A percentile compares a stretch with the other conserved stretches of the same genome.
Evolutionary conservation across 2,888 invertebrate species (phyloP).

Genomic region (Rhingia rostrata): DNA sequence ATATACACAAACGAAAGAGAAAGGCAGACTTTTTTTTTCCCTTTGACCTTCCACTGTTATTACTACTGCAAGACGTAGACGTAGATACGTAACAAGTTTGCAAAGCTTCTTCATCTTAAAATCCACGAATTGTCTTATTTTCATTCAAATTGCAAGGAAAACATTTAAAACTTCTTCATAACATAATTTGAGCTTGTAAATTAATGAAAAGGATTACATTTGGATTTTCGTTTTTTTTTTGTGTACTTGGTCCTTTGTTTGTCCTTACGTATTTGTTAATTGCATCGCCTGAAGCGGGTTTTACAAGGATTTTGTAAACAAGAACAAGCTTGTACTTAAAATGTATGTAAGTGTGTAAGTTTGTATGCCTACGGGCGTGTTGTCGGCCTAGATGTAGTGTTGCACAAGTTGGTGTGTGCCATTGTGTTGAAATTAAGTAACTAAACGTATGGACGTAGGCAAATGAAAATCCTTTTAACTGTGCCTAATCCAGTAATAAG

Average conservation of each 20-base stretch:
- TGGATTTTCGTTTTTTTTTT: not conserved
- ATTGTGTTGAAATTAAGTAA: too few species aligned
- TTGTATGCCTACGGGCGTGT: too few species aligned
- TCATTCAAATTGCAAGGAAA: conserved; percentile 39
- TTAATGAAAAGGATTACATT: conserved; percentile 57
- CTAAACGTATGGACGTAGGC: too few species aligned
- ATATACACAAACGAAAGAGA: not conserved
- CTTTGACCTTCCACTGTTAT: not conserved
- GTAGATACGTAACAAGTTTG: not conserved
- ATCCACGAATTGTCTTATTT: conserved; percentile 56
- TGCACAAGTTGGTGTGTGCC: too few species aligned
- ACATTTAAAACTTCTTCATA: conserved; percentile 50
- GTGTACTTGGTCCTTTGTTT: too few species aligned
- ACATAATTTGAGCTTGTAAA: conserved; percentile 60
- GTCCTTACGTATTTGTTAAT: conserved; percentile 6
- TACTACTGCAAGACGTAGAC: not conserved
- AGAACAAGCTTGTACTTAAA: not conserved
- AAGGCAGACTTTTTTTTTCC: not conserved
- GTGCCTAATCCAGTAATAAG: too few species aligned
- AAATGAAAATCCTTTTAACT: too few species aligned
- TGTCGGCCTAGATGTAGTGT: too few species aligned
- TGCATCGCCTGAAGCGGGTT: conserved; percentile 14
- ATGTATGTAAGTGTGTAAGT: not conserved
- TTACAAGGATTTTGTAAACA: conserved; percentile 1
- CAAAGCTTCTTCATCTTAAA: conserved; percentile 31